Evolutionary conservation across 2,797 vertebrate genomes (phyloP).

Genomic region (Microchirus variegatus): DNA sequence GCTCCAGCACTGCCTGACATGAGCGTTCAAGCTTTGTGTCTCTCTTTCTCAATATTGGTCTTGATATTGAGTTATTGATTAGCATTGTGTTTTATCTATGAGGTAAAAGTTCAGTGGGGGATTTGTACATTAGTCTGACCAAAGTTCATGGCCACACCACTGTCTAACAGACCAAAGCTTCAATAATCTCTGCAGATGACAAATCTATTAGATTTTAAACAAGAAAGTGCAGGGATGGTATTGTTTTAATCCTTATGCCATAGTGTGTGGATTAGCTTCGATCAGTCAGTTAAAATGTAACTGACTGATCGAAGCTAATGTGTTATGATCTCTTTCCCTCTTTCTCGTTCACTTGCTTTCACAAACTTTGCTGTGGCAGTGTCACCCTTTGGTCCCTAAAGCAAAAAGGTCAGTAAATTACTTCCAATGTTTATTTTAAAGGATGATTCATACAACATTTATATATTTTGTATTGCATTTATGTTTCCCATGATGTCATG

Average conservation of each 20-base stretch:
- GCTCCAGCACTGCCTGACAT: no score
- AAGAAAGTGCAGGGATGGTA: constrained; percentile 3
- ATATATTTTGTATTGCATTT: no score
- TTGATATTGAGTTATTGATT: constrained; percentile 25
- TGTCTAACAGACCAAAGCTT: constrained; percentile 9
- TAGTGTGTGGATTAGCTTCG: constrained; percentile 15
- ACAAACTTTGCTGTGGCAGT: neutral
- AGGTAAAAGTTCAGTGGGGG: constrained; percentile 23
- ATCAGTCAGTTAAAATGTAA: no score
- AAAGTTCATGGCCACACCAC: constrained; percentile 32
- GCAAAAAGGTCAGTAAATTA: constrained; percentile 7
- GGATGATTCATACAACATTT: no score
- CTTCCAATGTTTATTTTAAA: no score
- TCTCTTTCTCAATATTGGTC: neutral
- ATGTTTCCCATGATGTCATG: neutral
- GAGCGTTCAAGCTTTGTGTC: no score
- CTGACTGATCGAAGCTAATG: no score
- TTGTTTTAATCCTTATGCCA: neutral
- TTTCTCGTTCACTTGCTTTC: constrained; percentile 22
- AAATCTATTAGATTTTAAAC: constrained; percentile 27
- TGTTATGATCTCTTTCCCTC: no score
- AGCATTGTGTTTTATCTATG: constrained; percentile 36
- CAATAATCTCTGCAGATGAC: constrained; percentile 16
- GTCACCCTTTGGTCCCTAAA: constrained; percentile 4
- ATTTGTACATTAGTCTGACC: constrained; percentile 23